phyloP scores from a whole-genome alignment of 2,888 invertebrate species.

The Teinopalpus imperialis region DNA sequence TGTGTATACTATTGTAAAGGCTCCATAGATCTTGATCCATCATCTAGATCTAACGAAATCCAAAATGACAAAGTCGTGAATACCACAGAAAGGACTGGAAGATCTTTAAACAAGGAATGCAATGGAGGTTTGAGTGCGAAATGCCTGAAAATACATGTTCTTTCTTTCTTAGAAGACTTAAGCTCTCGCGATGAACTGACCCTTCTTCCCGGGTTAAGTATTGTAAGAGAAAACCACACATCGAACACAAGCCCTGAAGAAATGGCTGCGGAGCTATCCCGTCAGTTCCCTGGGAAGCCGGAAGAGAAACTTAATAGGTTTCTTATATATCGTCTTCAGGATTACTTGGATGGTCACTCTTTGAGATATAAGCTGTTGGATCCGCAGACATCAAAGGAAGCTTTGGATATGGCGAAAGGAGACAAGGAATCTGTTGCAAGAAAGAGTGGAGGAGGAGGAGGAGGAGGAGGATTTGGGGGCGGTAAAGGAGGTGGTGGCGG shows the following conservation, averaged over 20 bases:
- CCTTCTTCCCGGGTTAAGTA: slow-evolving; percentile 88
- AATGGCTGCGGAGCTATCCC: slow-evolving; percentile 85
- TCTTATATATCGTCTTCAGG: slow-evolving; percentile 84
- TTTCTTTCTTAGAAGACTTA: slow-evolving; percentile 88
- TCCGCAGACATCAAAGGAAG: slow-evolving; percentile 81
- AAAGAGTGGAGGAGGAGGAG: slow-evolving; percentile 70
- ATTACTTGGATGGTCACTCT: slow-evolving; percentile 87
- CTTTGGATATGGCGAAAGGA: slow-evolving; percentile 72
- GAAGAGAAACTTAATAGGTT: slow-evolving; percentile 89
- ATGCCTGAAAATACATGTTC: slow-evolving; percentile 89
- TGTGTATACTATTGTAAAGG: slow-evolving; percentile 41
- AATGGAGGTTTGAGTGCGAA: slow-evolving; percentile 81
- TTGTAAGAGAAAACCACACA: slow-evolving; percentile 84
- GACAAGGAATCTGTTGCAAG: slow-evolving; percentile 69
- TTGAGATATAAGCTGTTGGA: slow-evolving; percentile 87
- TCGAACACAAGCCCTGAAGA: slow-evolving; percentile 78
- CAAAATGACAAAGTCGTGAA: slow-evolving; percentile 33
- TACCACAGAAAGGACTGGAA: slow-evolving; percentile 53
- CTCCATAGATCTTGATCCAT: slow-evolving; percentile 59
- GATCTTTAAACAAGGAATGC: slow-evolving; percentile 67
- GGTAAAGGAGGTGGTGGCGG: slow-evolving; percentile 52
- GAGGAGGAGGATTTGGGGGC: slow-evolving; percentile 43
- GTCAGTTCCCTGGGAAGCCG: slow-evolving; percentile 89
- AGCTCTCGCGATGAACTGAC: slow-evolving; percentile 86
- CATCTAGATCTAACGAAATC: slow-evolving; percentile 44